Percentiles rank a stretch among this genome's conserved stretches.
These are phyloP conservation scores for Parotia lawesii DNA, from an alignment of 2,113 vertebrate species.

Conservation along the genomic window DNA sequence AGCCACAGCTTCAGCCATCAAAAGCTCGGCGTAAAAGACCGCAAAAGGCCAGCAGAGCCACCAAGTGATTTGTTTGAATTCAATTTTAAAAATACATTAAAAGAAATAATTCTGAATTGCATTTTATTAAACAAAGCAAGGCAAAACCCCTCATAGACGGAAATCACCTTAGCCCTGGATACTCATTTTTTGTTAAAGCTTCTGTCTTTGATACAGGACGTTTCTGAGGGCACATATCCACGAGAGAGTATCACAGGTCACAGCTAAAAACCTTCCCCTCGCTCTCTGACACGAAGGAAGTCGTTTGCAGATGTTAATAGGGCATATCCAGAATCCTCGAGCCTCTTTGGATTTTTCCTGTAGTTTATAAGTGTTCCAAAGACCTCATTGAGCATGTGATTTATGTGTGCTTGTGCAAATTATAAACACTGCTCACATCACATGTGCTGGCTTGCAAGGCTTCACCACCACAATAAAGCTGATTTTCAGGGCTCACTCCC, in stretches of 20 bases:
- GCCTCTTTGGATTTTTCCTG: not conserved
- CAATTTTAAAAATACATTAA: not conserved
- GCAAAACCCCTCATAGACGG: not conserved
- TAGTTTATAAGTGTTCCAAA: not conserved
- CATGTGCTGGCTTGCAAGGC: no score
- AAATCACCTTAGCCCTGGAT: constrained; percentile 26
- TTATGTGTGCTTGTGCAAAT: not conserved
- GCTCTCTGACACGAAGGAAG: not conserved
- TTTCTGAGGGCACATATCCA: not conserved
- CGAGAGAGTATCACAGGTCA: not conserved
- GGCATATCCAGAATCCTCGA: not conserved
- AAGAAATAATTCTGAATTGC: not conserved
- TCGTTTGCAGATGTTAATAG: not conserved
- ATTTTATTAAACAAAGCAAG: not conserved
- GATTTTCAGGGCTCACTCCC: not conserved
- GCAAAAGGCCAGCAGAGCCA: not conserved
- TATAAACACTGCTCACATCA: not conserved
- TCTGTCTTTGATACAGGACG: not conserved
- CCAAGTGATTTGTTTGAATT: not conserved
- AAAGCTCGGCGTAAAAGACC: not conserved
- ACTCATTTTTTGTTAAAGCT: not conserved
- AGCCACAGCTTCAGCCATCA: not conserved
- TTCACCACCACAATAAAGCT: not conserved
- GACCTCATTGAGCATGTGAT: not conserved
- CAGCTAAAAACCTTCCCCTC: not conserved